Conservation (phyloP, 2,113 vertebrate species). For the Lophotis ruficrista region DNA sequence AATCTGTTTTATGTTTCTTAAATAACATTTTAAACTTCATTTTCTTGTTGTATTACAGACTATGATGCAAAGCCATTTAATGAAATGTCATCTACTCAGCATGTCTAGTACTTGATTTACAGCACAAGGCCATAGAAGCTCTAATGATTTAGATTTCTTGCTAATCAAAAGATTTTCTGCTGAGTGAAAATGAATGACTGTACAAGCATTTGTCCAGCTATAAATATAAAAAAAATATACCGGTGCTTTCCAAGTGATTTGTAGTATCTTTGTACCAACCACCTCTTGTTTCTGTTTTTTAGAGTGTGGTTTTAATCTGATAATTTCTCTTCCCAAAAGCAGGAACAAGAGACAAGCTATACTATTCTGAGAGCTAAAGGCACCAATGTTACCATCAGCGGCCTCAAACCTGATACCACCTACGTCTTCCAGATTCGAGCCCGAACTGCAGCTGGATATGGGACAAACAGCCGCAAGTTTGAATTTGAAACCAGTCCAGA, state of each 20-base stretch:
- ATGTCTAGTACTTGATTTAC: neutral
- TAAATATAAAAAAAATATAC: neutral
- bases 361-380: constrained; percentile 93
- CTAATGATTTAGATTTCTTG: neutral
- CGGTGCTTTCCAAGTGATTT: neutral
- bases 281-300: neutral
- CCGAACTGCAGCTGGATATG: constrained; percentile 94
- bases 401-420: constrained; percentile 93
- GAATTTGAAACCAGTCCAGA: constrained; percentile 98
- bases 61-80: neutral
- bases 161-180: neutral
- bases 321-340: constrained; percentile 80
- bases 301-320: constrained; percentile 66
- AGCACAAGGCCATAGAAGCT: neutral
- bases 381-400: constrained; percentile 92
- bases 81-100: neutral
- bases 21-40: neutral
- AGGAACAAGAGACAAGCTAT: constrained; percentile 99
- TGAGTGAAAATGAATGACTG: neutral
- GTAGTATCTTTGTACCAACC: neutral
- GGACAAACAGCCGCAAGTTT: constrained; percentile 92
- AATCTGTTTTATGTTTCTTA: neutral
- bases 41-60: neutral
- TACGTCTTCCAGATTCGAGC: constrained; percentile 97
- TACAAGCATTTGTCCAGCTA: neutral